Conservation (phyloP, 2,888 invertebrate genomes). For the Aphelenchoides bicaudatus region DNA sequence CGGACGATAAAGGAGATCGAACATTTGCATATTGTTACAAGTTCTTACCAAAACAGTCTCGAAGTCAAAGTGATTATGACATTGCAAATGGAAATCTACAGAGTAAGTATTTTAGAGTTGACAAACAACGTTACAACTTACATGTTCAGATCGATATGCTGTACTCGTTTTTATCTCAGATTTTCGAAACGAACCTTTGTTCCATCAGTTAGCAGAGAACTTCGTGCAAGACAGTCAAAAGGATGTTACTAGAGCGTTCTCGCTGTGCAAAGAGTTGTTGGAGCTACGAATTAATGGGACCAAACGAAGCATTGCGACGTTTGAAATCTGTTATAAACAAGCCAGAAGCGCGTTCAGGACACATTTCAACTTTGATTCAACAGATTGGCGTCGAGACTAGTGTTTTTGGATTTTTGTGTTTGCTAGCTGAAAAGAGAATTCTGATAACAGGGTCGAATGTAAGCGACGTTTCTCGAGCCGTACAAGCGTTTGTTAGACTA, state of each 20-base stretch:
- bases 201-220: constrained; percentile 33
- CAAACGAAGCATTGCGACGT: background rate
- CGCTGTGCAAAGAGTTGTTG: constrained; percentile 32
- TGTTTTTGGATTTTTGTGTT: constrained; percentile 34
- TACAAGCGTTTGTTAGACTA: constrained; percentile 43
- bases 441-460: constrained; percentile 40
- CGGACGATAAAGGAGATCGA: constrained; percentile 40
- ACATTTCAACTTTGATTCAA: constrained; percentile 22
- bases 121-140: constrained; percentile 7
- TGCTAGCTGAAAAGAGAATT: constrained; percentile 38
- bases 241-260: constrained; percentile 21
- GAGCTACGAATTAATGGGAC: constrained; percentile 24
- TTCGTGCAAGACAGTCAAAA: constrained; percentile 27
- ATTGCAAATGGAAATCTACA: constrained; percentile 16
- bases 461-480: constrained; percentile 36
- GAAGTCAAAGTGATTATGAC: constrained; percentile 3
- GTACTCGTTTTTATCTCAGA: constrained; percentile 36
- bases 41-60: constrained; percentile 24
- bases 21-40: constrained; percentile 29
- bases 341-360: background rate
- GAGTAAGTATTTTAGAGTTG: constrained; percentile 2
- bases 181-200: constrained; percentile 28
- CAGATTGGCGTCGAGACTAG: constrained; percentile 34
- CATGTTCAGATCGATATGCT: constrained; percentile 28
- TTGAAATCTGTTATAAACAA: background rate